Evolutionary conservation across 1,140 invertebrate species (phyloP).

Genomic region (Phthorimaea operculella): DNA sequence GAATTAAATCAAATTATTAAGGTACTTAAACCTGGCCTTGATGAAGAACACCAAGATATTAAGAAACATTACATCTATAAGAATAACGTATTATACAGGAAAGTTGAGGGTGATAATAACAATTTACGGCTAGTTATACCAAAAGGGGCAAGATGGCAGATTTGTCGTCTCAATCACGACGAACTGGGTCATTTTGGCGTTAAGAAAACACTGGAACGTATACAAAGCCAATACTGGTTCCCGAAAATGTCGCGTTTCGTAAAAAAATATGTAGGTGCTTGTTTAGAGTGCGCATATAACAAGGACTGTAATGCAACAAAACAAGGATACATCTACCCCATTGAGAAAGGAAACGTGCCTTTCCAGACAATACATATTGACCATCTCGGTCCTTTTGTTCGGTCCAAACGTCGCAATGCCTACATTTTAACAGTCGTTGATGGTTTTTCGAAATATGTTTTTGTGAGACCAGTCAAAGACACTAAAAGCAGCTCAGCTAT

Average conservation of each 20-base stretch:
- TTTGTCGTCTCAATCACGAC: conserved; percentile 15
- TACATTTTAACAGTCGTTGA: no score
- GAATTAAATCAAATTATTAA: neutral
- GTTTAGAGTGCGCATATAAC: conserved; percentile 11
- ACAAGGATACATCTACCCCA: conserved; percentile 12
- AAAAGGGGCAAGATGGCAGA: conserved; percentile 5
- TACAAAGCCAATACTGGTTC: conserved; percentile 23
- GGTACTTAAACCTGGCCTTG: neutral
- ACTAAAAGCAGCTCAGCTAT: conserved; percentile 1
- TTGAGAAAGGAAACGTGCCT: conserved; percentile 13
- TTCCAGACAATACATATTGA: conserved; percentile 9
- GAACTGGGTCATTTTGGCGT: conserved; percentile 23
- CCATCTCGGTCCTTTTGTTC: conserved; percentile 18
- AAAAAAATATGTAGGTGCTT: conserved; percentile 8
- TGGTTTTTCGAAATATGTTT: conserved; percentile 26
- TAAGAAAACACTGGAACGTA: conserved; percentile 20
- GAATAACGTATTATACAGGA: neutral
- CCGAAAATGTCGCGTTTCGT: conserved; percentile 9
- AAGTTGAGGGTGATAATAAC: neutral
- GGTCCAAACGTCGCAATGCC: conserved; percentile 12
- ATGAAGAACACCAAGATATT: neutral
- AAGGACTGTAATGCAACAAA: conserved; percentile 4
- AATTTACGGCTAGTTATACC: neutral
- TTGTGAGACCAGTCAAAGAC: neutral
- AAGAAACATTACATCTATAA: neutral